These are phyloP conservation scores for Caenorhabditis doughertyi DNA, from an alignment of 2,888 invertebrate genomes.

Conservation along the genomic window DNA sequence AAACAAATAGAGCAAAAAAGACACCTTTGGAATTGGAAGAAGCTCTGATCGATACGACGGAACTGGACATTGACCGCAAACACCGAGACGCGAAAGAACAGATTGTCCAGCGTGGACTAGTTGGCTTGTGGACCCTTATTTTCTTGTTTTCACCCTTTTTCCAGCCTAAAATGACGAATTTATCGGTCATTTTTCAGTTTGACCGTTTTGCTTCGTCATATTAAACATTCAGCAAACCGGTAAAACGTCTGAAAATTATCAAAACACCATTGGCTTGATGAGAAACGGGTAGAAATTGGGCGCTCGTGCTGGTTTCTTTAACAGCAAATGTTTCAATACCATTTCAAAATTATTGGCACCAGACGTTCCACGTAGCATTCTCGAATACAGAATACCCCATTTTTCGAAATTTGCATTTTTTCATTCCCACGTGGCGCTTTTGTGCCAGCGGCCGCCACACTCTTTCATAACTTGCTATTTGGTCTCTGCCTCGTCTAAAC, in stretches of 20 bases:
- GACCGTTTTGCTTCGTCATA: background rate
- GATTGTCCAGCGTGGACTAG: conserved; percentile 54
- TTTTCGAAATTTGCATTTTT: conserved; percentile 14
- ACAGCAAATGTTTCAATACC: background rate
- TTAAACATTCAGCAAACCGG: background rate
- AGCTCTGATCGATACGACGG: conserved; percentile 33
- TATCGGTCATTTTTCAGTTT: background rate
- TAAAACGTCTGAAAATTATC: too few relatives aligned
- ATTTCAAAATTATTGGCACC: background rate
- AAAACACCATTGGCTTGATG: background rate
- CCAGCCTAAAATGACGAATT: conserved; percentile 29
- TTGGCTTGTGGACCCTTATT: conserved; percentile 42
- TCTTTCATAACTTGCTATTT: background rate
- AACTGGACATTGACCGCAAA: conserved; percentile 33
- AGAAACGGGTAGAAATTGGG: too few relatives aligned
- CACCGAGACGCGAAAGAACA: conserved; percentile 50
- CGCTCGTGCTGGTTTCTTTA: too few relatives aligned
- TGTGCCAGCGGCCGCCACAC: background rate
- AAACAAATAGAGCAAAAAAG: conserved; percentile 35
- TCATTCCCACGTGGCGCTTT: conserved; percentile 38
- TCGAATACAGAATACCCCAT: background rate
- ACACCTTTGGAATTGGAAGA: conserved; percentile 7
- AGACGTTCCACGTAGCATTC: background rate
- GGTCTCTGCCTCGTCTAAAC: background rate
- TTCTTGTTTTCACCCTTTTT: conserved; percentile 5